phyloP scores from a whole-genome alignment of 2,888 invertebrate species.

The Nemotelus pantherinus region DNA sequence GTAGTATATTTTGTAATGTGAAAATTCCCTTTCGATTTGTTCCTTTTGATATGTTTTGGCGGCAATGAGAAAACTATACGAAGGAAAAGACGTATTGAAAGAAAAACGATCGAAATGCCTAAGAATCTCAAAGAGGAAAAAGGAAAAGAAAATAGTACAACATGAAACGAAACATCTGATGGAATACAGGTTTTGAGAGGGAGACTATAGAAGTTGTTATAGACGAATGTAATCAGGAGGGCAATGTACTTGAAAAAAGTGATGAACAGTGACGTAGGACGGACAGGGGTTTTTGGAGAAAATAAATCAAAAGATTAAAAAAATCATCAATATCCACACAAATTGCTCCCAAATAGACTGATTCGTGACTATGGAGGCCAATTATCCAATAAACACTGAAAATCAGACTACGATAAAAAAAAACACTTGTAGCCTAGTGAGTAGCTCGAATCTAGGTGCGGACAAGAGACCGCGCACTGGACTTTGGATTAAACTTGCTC shows the following conservation, averaged over 20 bases:
- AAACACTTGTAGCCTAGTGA: too few species aligned
- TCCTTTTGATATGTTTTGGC: slow-evolving; percentile 36
- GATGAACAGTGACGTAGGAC: slow-evolving; percentile 18
- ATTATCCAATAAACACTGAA: too few species aligned
- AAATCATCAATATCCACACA: background rate
- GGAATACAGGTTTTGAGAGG: slow-evolving; percentile 38
- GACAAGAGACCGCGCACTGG: too few species aligned
- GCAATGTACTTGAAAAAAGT: background rate
- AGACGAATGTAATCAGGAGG: background rate
- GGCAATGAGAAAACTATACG: background rate
- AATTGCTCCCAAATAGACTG: too few species aligned
- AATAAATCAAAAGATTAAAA: background rate
- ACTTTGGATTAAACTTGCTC: too few species aligned
- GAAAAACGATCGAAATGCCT: too few species aligned
- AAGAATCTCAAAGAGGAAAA: background rate
- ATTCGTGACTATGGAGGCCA: too few species aligned
- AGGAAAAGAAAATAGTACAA: background rate
- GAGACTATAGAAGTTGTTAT: background rate
- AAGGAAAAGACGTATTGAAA: too few species aligned
- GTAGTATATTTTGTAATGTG: background rate
- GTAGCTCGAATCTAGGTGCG: too few species aligned
- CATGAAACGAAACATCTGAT: background rate
- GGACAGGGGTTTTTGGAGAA: background rate
- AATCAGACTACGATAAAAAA: too few species aligned
- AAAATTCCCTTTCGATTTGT: slow-evolving; percentile 2